Evolutionary conservation across 1,140 invertebrate species (phyloP).

Genomic region (Phortica variegata): DNA sequence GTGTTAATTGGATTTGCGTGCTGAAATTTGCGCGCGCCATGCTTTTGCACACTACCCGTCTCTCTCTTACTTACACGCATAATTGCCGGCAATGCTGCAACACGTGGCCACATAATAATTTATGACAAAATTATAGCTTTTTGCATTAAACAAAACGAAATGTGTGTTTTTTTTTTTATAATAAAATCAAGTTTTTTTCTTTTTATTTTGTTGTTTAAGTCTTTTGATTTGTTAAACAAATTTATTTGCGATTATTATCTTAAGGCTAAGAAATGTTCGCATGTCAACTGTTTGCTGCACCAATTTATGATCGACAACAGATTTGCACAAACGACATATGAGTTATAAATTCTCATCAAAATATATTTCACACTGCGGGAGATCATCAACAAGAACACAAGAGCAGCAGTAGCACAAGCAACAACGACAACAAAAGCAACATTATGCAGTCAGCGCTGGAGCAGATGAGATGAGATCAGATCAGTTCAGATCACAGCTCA

Average conservation of each 20-base stretch:
- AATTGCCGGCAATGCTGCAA: too few species aligned
- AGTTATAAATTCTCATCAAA: conserved; percentile 53
- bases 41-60: neutral
- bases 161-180: too few species aligned
- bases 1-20: conserved; percentile 53
- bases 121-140: conserved; percentile 38
- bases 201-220: too few species aligned
- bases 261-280: too few species aligned
- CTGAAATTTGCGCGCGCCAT: conserved; percentile 3
- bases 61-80: too few species aligned
- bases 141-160: too few species aligned
- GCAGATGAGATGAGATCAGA: too few species aligned
- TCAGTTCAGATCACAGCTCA: conserved; percentile 11
- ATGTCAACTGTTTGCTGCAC: conserved; percentile 30
- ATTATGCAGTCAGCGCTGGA: too few species aligned
- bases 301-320: conserved; percentile 51
- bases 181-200: too few species aligned
- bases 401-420: conserved; percentile 2
- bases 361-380: conserved; percentile 52
- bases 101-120: conserved; percentile 45
- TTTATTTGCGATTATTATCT: too few species aligned
- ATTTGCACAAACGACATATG: neutral
- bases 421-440: too few species aligned
- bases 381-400: conserved; percentile 31
- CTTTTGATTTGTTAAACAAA: too few species aligned